Evolutionary conservation across 2,888 invertebrate genomes (phyloP).

Genomic region (Autographa gamma): DNA sequence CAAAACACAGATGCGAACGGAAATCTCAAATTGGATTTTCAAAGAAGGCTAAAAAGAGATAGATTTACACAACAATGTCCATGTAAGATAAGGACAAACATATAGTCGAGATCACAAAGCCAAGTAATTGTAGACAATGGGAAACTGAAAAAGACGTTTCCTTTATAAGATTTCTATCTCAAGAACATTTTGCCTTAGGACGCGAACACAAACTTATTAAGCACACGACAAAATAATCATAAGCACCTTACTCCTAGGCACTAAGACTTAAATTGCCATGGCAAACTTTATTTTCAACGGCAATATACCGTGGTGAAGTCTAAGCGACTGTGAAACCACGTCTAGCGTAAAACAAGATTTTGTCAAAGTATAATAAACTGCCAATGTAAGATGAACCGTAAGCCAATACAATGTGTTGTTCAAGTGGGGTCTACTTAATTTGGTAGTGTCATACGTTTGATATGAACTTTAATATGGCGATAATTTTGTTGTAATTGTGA

Average conservation of each 20-base stretch:
- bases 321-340: conserved; percentile 83
- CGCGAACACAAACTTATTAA: conserved; percentile 60
- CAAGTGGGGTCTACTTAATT: conserved; percentile 5
- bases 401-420: background rate
- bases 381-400: conserved; percentile 68
- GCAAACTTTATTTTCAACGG: background rate
- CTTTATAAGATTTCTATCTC: conserved; percentile 87
- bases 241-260: background rate
- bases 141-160: conserved; percentile 87
- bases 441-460: conserved; percentile 41
- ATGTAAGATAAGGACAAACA: conserved; percentile 65
- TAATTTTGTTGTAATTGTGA: conserved; percentile 50
- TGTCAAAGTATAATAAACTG: conserved; percentile 82
- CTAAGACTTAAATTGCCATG: conserved; percentile 52
- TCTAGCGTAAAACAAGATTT: conserved; percentile 86
- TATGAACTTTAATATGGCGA: conserved; percentile 34
- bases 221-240: conserved; percentile 11
- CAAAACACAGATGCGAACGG: conserved; percentile 70
- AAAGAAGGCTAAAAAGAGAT: conserved; percentile 71
- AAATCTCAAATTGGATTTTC: conserved; percentile 83
- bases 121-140: conserved; percentile 88
- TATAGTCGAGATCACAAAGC: conserved; percentile 78
- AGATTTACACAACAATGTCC: conserved; percentile 43
- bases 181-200: conserved; percentile 84
- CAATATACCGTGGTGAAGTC: conserved; percentile 63